Base-by-base conservation (phyloP, 2,888 invertebrate genomes). In the Plebejus anna region DNA sequence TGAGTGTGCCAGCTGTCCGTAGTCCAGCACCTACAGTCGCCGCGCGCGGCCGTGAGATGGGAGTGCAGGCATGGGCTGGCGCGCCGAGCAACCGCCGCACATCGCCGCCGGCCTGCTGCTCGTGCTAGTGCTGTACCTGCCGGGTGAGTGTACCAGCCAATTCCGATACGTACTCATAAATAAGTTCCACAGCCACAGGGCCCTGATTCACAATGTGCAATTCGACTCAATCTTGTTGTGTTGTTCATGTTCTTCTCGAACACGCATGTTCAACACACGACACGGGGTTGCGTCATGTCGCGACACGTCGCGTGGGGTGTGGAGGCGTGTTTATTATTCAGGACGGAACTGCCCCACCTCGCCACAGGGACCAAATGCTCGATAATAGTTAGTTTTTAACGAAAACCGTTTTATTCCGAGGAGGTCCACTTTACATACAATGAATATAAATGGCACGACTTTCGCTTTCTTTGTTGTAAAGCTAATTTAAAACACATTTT, bases 51-150 rank as follows among this genome's bases (percentile, higher is more conserved):
- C 94, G 94, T 94, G 94, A 94, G 94, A 97, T 97, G 97, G 97
- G 96, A 97, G 96, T 96, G 96, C 96, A 97, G 97, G 97, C 96
- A 97, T 97, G 97, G 97, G 97, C 96, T 96, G 97, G 96, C 96
- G 96, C 96, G 96, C 96, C 96, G 96, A 96, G 96, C 97, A 96
- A 94, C 95, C 95, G 95, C 95, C 95, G 95, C 95, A 92, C 94
- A 92, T 93, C 93, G 94, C 94, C 94, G 94, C 95, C 94, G 94
- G 94, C 92, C 94, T 95, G 90, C 94, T 94, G 88, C 91, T 94
- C 81, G 89, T 94, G 87, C 89, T 94, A 89, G 90, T 94, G 88
- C 91, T 91, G 84, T 87, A 92, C 89, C 88, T 94, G 88, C 92
- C 92, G 93, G 91, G 90, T 93, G 80, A 77, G 72, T 36, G 42